Percentiles rank a stretch among this genome's conserved stretches.
Conservation (phyloP, 2,888 invertebrate species). For the Molorchus minor region DNA sequence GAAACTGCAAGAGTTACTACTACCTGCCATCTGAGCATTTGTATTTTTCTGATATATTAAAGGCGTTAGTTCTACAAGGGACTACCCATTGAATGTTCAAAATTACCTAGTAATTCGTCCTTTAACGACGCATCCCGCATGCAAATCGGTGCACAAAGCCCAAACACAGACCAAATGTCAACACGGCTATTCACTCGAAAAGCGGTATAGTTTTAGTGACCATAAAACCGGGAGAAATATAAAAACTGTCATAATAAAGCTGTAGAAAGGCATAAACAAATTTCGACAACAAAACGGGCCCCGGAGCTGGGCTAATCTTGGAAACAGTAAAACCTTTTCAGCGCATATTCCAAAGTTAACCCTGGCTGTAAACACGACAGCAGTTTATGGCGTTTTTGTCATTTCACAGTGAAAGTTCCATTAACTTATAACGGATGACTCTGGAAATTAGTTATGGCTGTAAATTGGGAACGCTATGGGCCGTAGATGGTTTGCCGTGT, state of each 20-base stretch:
- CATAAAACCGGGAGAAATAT: constrained; percentile 40
- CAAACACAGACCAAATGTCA: constrained; percentile 26
- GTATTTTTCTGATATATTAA: too few species aligned
- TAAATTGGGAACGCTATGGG: constrained; percentile 2
- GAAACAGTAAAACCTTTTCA: constrained; percentile 49
- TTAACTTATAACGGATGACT: constrained; percentile 26
- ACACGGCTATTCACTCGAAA: constrained; percentile 26
- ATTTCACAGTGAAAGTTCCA: constrained; percentile 44
- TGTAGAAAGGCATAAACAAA: constrained; percentile 45
- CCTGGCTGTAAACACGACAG: constrained; percentile 43
- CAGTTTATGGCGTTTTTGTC: constrained; percentile 46
- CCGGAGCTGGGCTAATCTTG: constrained; percentile 40
- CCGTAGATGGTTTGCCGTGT: constrained; percentile 24
- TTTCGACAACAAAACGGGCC: constrained; percentile 44
- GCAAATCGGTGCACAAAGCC: constrained; percentile 17
- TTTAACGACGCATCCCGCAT: constrained; percentile 2
- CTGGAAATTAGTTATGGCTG: constrained; percentile 33
- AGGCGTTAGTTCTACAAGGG: too few species aligned
- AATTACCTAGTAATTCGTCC: not conserved
- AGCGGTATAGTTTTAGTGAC: constrained; percentile 31
- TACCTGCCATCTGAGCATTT: too few species aligned
- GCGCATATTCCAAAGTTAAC: constrained; percentile 42
- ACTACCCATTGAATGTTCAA: too few species aligned
- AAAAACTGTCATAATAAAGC: constrained; percentile 48
- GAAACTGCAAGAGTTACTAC: too few species aligned